A percentile compares a stretch with the other conserved stretches of the same genome.
phyloP scores from a whole-genome alignment of 92 coral and sea anemone genomes.

The Porites divaricata region DNA sequence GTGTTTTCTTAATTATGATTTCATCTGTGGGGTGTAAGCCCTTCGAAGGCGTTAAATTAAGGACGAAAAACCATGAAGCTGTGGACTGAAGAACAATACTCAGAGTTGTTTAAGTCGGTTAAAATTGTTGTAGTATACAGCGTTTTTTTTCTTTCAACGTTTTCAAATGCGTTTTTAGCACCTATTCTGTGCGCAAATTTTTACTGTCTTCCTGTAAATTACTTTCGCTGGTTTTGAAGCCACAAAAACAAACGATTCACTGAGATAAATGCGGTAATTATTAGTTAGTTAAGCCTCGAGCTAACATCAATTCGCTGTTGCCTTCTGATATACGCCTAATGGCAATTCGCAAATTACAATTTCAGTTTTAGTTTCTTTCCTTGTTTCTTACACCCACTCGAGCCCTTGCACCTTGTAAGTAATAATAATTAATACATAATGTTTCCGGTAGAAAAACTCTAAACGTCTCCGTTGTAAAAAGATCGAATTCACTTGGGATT shows the following conservation, averaged over 20 bases:
- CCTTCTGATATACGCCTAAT: slow-evolving; percentile 39
- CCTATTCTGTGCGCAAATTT: not conserved
- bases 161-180: not conserved
- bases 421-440: slow-evolving; percentile 2
- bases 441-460: slow-evolving; percentile 32
- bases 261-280: slow-evolving; percentile 48
- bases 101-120: slow-evolving; percentile 31
- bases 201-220: slow-evolving; percentile 12
- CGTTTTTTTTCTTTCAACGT: not conserved
- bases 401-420: slow-evolving; percentile 6
- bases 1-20: slow-evolving; percentile 7
- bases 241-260: slow-evolving; percentile 37
- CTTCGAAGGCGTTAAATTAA: slow-evolving; percentile 20
- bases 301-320: slow-evolving; percentile 51
- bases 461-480: slow-evolving; percentile 29
- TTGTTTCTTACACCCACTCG: slow-evolving; percentile 35
- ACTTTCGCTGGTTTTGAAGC: slow-evolving; percentile 17
- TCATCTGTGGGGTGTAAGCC: slow-evolving; percentile 31
- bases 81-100: slow-evolving; percentile 7
- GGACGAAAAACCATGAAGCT: not conserved
- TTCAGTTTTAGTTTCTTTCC: slow-evolving; percentile 2
- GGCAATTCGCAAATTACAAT: slow-evolving; percentile 39
- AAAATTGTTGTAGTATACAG: not conserved
- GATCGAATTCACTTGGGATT: slow-evolving; percentile 1
- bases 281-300: slow-evolving; percentile 54